Evolutionary conservation across 2,888 invertebrate genomes (phyloP), one percentile per base, ranked within the genome.

Genomic region (Drosophila falleni): DNA sequence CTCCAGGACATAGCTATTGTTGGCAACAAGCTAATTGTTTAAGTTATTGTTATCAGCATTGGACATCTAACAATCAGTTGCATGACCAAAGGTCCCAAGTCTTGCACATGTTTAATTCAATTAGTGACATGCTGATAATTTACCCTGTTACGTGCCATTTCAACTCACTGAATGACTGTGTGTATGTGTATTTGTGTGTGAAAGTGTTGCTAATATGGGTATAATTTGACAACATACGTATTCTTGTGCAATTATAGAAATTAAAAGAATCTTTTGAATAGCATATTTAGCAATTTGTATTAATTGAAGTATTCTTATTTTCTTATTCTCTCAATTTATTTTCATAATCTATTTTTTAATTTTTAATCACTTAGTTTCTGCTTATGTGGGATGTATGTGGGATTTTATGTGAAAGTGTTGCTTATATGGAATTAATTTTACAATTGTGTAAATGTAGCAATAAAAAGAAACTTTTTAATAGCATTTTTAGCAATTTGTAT

Each of bases 101-200:
- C 62, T 33, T 67, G 58, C 75, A 71, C 68, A 60, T 63, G 60
- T 49, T 67, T 70, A 71, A 82, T 83, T 88, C 70, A 83, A 83
- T 83, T 86, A 86, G 68, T 55, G 39, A 55, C 70, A 82, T 68
- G 72, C 72, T 68, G 63, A 66, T 70, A 76, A 86, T 71, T 53
- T 58, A 44, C 49, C 63, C 61, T 62, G 46, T 66, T 63, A 74
- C 74, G 65, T 74, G 78, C 37, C 46, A 39, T 64, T 66, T 41
- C 67, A 66, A 61, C 58, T 53, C 74, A 69, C 53, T 71, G 66
- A 53, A 4, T 15, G 39, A 19, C 0, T 3, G 42, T 42, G 31
- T 26, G 26, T 23, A 2, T 35, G 23, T 2, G 29, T 41, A 33
- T 49, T 23, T 1, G 23, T 23, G 23, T 23, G 23, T 23, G 23